phyloP scores from a whole-genome alignment of 2,113 vertebrate genomes.

The Isurus oxyrinchus region DNA sequence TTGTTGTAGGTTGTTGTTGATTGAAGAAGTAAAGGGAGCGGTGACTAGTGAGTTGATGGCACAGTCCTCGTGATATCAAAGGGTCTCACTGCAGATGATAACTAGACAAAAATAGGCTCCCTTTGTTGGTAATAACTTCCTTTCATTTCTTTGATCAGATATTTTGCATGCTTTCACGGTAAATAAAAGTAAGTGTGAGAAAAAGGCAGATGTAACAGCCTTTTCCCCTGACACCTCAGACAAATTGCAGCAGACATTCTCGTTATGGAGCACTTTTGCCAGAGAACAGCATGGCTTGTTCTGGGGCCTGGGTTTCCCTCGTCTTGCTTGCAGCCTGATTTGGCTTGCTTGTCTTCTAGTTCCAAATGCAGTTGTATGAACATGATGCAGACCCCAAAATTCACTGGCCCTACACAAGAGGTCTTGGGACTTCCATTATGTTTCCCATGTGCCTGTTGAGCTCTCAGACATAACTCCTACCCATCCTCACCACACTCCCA shows the following conservation, averaged over 20 bases:
- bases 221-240: not conserved
- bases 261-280: not conserved
- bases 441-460: no score
- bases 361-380: no score
- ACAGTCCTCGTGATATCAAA: not conserved
- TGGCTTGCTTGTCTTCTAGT: not conserved
- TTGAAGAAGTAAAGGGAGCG: not conserved
- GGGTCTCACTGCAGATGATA: not conserved
- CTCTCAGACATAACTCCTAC: no score
- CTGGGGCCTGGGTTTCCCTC: not conserved
- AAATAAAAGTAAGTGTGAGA: not conserved
- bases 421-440: no score
- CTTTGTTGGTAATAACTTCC: not conserved
- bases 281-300: not conserved
- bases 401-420: no score
- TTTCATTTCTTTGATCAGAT: not conserved
- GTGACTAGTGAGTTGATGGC: not conserved
- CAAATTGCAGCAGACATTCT: not conserved
- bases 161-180: not conserved
- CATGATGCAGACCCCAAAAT: no score
- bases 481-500: no score
- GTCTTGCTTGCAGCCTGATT: not conserved
- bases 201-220: not conserved
- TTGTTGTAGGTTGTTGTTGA: no score
- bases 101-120: not conserved